Evolutionary conservation across 2,797 vertebrate species (phyloP).

Genomic region (Sphenodon punctatus): DNA sequence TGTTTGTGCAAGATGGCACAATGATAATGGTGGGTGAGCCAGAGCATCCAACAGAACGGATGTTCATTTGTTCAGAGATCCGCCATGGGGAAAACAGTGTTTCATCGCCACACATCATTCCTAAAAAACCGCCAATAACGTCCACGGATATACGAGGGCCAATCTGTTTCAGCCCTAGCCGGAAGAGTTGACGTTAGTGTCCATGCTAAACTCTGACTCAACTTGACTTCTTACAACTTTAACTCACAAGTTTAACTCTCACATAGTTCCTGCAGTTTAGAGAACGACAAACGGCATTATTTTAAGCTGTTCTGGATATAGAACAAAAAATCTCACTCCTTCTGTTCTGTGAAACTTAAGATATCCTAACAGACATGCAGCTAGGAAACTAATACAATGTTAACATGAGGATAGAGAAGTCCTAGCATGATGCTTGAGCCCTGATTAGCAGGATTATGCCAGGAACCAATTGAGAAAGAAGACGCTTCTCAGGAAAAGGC

Average conservation of each 20-base stretch:
- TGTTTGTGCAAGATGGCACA: too few relatives aligned
- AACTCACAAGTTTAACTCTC: conserved; percentile 37
- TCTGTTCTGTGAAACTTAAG: conserved; percentile 68
- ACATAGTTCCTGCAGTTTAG: conserved; percentile 59
- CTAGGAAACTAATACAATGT: conserved; percentile 57
- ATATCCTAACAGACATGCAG: conserved; percentile 58
- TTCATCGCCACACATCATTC: too few relatives aligned
- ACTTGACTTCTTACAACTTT: conserved; percentile 42
- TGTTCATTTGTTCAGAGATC: too few relatives aligned
- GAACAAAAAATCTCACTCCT: conserved; percentile 57
- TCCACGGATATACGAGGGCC: too few relatives aligned
- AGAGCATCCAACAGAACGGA: too few relatives aligned
- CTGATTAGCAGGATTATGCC: not conserved
- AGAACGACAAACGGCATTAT: conserved; percentile 62
- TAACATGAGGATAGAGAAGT: conserved; percentile 36
- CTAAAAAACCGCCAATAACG: too few relatives aligned
- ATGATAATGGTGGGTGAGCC: too few relatives aligned
- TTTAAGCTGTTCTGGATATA: conserved; percentile 64
- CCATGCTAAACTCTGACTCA: not conserved
- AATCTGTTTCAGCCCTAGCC: not conserved
- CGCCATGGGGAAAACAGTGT: too few relatives aligned
- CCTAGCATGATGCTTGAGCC: not conserved
- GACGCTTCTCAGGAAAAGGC: not conserved
- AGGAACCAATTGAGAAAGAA: not conserved
- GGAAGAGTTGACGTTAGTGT: not conserved